These are phyloP conservation scores for Drosophila equinoxialis DNA, from an alignment of 1,140 invertebrate species.

Conservation along the genomic window DNA sequence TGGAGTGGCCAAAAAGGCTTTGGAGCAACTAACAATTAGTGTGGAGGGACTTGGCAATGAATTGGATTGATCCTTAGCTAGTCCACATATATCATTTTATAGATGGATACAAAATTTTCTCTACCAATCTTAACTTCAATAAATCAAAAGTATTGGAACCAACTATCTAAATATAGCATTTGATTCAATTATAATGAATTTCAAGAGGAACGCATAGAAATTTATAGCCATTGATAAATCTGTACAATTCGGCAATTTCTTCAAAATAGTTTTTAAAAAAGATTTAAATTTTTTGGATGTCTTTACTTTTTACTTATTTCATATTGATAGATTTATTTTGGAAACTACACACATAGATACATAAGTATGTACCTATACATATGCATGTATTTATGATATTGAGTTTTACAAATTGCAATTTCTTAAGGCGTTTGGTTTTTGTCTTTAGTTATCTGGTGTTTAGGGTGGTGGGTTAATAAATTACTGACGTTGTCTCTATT, in stretches of 20 bases:
- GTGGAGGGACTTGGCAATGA: constrained; percentile 84
- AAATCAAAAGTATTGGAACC: too few species aligned
- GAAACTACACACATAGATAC: constrained; percentile 18
- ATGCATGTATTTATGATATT: constrained; percentile 17
- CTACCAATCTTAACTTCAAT: not conserved
- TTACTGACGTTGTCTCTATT: not conserved
- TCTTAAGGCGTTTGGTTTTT: constrained; percentile 2
- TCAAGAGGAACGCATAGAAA: too few species aligned
- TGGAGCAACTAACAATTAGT: constrained; percentile 86
- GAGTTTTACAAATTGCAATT: constrained; percentile 10
- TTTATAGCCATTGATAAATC: too few species aligned
- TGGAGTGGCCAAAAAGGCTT: constrained; percentile 85
- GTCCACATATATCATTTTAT: not conserved
- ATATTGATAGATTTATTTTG: constrained; percentile 50
- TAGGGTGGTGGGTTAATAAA: not conserved
- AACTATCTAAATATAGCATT: too few species aligned
- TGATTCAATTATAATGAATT: too few species aligned
- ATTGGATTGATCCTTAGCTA: constrained; percentile 37
- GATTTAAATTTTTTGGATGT: not conserved
- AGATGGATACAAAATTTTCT: not conserved
- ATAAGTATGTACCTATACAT: not conserved
- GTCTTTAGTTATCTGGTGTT: constrained; percentile 2
- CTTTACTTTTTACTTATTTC: constrained; percentile 22
- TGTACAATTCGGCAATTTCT: too few species aligned
- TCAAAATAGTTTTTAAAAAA: not conserved